phyloP scores from a whole-genome alignment of 2,888 invertebrate species.

The Melanchra persicariae region DNA sequence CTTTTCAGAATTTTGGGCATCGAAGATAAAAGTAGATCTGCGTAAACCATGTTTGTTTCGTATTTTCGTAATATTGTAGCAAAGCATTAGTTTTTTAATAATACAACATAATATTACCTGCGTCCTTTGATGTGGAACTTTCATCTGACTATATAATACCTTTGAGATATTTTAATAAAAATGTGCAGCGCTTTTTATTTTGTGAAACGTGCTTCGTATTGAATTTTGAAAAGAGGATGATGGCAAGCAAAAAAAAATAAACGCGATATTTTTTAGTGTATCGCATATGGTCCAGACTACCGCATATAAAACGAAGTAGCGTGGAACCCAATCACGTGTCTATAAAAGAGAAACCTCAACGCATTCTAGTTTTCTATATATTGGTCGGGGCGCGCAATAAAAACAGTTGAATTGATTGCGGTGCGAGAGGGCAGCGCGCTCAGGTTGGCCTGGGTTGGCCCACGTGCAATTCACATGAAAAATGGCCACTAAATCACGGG shows the following conservation, averaged over 20 bases:
- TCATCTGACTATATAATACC: slow-evolving; percentile 15
- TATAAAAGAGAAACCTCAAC: slow-evolving; percentile 55
- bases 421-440: slow-evolving; percentile 67
- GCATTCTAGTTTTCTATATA: slow-evolving; percentile 62
- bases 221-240: slow-evolving; percentile 18
- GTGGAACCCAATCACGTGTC: slow-evolving; percentile 57
- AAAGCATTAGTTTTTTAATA: slow-evolving; percentile 52
- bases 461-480: slow-evolving; percentile 82
- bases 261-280: slow-evolving; percentile 31
- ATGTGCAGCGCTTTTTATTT: slow-evolving; percentile 37
- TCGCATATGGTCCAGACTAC: slow-evolving; percentile 23
- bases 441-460: slow-evolving; percentile 66
- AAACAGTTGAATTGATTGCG: slow-evolving; percentile 82
- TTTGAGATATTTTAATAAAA: slow-evolving; percentile 40
- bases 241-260: slow-evolving; percentile 16
- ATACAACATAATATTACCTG: slow-evolving; percentile 34
- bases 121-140: slow-evolving; percentile 50
- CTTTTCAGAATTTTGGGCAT: slow-evolving; percentile 78
- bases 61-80: slow-evolving; percentile 38
- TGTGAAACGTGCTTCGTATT: slow-evolving; percentile 29
- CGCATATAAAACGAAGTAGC: slow-evolving; percentile 34
- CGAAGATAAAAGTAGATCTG: slow-evolving; percentile 72
- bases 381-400: slow-evolving; percentile 75
- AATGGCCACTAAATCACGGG: slow-evolving; percentile 82
- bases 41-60: slow-evolving; percentile 51